Conservation (phyloP, 2,888 invertebrate species). For the Octonoba sinensis region DNA sequence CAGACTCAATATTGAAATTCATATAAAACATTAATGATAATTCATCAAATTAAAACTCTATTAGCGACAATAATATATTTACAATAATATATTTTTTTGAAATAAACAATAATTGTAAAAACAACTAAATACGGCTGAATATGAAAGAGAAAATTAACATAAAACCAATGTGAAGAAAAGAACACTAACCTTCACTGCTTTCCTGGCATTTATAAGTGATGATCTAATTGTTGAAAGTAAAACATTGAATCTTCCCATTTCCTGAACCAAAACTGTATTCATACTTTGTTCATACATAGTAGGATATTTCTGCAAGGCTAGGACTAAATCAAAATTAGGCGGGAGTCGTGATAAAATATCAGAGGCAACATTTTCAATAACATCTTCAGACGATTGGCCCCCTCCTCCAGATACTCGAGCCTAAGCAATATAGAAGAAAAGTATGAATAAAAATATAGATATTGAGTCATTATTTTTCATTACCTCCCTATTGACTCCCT, state of each 20-base stretch:
- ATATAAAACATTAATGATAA: too few species aligned
- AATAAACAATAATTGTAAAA: too few species aligned
- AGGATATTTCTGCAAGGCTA: conserved; percentile 71
- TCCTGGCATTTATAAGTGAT: conserved; percentile 71
- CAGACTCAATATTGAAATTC: too few species aligned
- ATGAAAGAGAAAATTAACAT: too few species aligned
- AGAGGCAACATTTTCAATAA: conserved; percentile 82
- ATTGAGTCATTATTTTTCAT: background rate
- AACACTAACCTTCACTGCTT: conserved; percentile 71
- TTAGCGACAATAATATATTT: too few species aligned
- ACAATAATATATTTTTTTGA: too few species aligned
- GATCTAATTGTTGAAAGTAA: conserved; percentile 69
- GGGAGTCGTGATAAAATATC: conserved; percentile 79
- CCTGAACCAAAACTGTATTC: conserved; percentile 73
- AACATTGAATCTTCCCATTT: conserved; percentile 72
- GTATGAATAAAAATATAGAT: background rate
- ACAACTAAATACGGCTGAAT: too few species aligned
- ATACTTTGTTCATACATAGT: conserved; percentile 71
- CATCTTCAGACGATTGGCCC: conserved; percentile 82
- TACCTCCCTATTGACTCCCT: background rate
- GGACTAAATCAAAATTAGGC: conserved; percentile 69
- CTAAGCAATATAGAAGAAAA: conserved; percentile 13
- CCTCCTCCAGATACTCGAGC: conserved; percentile 69
- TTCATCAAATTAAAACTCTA: too few species aligned
- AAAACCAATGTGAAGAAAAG: too few species aligned